phyloP scores from a whole-genome alignment of 2,113 vertebrate genomes.

The Muntiacus reevesi region DNA sequence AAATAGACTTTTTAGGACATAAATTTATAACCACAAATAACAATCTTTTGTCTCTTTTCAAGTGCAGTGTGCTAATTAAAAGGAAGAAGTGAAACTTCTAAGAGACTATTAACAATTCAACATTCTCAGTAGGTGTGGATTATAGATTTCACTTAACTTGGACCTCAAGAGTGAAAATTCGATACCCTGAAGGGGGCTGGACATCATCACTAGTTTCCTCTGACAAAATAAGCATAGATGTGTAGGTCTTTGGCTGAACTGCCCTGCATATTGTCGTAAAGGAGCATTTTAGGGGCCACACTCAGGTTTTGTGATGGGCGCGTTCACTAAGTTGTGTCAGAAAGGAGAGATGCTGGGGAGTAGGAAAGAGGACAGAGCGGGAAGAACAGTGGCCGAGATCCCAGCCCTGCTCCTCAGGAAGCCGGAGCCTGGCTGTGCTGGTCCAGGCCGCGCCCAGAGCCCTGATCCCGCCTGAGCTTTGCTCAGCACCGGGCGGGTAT shows the following conservation, averaged over 20 bases:
- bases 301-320: neutral
- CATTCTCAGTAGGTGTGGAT: neutral
- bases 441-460: neutral
- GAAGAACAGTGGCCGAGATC: neutral
- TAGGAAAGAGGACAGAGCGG: neutral
- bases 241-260: neutral
- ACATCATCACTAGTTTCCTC: neutral
- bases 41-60: neutral
- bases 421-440: neutral
- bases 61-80: neutral
- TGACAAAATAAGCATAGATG: neutral
- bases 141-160: neutral
- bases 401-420: neutral
- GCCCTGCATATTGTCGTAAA: neutral
- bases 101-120: neutral
- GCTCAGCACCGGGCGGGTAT: neutral
- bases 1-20: neutral
- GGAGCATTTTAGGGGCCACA: neutral
- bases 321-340: neutral
- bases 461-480: neutral
- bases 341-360: neutral
- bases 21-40: neutral
- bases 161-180: neutral
- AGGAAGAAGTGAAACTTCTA: neutral
- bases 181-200: neutral